phyloP scores from a whole-genome alignment of 2,888 invertebrate species.

The Cremastinae sp. region DNA sequence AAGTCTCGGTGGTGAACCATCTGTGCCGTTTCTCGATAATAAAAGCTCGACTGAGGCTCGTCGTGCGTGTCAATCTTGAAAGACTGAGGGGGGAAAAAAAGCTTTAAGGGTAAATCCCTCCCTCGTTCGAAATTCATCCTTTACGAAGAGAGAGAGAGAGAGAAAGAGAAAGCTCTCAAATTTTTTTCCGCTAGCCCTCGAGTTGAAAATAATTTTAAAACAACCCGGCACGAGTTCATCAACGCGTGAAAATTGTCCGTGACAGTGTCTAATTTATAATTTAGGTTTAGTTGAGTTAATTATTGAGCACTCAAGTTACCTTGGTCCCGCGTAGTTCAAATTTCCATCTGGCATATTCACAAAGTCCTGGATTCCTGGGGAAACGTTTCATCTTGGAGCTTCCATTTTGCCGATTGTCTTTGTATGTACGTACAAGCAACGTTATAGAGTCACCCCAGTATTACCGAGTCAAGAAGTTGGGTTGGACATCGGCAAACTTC shows the following conservation, averaged over 20 bases:
- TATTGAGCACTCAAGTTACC: too few species aligned
- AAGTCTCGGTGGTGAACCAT: constrained; percentile 18
- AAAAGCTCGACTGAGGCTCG: constrained; percentile 17
- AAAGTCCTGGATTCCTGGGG: too few species aligned
- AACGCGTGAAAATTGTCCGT: too few species aligned
- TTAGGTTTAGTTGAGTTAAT: too few species aligned
- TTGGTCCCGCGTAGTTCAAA: neutral
- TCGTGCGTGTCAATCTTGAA: constrained; percentile 28
- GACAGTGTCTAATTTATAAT: too few species aligned
- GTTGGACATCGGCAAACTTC: constrained; percentile 38
- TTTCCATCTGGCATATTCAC: neutral
- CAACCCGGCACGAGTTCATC: too few species aligned
- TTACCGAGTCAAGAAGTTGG: constrained; percentile 30
- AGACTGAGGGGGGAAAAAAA: constrained; percentile 19
- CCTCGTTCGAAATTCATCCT: constrained; percentile 1
- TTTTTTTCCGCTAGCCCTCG: too few species aligned
- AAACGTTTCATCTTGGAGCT: too few species aligned
- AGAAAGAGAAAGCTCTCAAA: neutral
- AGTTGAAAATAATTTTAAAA: too few species aligned
- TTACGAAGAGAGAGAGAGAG: neutral
- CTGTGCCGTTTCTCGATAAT: constrained; percentile 7
- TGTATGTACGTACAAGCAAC: neutral
- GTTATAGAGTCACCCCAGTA: neutral
- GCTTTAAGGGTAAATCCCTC: constrained; percentile 21
- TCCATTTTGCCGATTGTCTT: neutral